phyloP scores from a whole-genome alignment of 1,140 invertebrate genomes.

The Acromyrmex heyeri region DNA sequence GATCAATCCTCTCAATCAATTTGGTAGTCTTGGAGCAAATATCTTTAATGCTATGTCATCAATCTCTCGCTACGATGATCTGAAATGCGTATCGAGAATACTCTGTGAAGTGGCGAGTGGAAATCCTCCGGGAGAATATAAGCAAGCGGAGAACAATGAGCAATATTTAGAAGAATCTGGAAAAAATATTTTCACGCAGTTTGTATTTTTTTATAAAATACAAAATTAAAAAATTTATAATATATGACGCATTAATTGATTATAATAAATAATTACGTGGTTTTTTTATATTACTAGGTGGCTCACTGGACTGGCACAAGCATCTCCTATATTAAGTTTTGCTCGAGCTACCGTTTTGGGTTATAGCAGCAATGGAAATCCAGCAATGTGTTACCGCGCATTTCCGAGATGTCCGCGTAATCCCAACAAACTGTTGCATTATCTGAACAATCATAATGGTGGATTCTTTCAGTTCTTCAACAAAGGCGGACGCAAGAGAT shows the following conservation, averaged over 20 bases:
- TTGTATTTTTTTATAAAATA: constrained; percentile 7
- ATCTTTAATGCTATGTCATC: constrained; percentile 89
- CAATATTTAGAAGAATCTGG: constrained; percentile 80
- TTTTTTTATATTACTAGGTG: constrained; percentile 43
- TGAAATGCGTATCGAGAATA: constrained; percentile 92
- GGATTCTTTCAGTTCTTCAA: constrained; percentile 94
- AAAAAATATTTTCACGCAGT: constrained; percentile 90
- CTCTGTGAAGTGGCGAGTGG: constrained; percentile 92
- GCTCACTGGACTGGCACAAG: constrained; percentile 73
- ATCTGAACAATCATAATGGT: constrained; percentile 94
- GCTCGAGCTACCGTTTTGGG: constrained; percentile 91
- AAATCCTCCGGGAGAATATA: constrained; percentile 84
- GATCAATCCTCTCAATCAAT: constrained; percentile 14
- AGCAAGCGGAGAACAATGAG: constrained; percentile 56
- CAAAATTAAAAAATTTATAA: not conserved
- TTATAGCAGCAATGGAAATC: constrained; percentile 88
- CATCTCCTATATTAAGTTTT: constrained; percentile 90
- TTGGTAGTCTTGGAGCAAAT: constrained; percentile 73
- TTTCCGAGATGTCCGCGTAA: constrained; percentile 92
- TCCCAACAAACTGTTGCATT: constrained; percentile 90
- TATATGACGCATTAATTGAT: not conserved
- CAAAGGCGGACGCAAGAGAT: constrained; percentile 30
- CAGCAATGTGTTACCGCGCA: constrained; percentile 88
- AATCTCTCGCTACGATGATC: constrained; percentile 91
- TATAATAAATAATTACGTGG: not conserved